Evolutionary conservation across 2,797 vertebrate species (phyloP).

Genomic region (Acestrorhynchus altus): DNA sequence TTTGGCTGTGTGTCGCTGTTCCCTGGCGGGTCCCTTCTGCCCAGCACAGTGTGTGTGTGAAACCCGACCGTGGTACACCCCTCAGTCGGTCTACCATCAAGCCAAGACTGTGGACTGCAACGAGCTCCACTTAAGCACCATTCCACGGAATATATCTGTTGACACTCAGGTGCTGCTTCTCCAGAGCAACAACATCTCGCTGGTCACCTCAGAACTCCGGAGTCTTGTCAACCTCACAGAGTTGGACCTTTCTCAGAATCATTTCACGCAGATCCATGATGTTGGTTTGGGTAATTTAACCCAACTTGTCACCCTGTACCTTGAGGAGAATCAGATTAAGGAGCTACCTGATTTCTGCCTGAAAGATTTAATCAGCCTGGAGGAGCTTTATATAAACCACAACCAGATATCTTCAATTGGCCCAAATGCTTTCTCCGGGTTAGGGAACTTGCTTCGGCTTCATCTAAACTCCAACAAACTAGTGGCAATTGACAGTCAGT

Average conservation of each 20-base stretch:
- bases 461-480: conserved; percentile 85
- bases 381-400: conserved; percentile 87
- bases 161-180: conserved; percentile 84
- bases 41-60: conserved; percentile 85
- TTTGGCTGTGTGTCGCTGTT: conserved; percentile 51
- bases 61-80: conserved; percentile 86
- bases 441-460: conserved; percentile 81
- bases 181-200: conserved; percentile 86
- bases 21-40: conserved; percentile 66
- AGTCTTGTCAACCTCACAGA: conserved; percentile 82
- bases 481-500: conserved; percentile 78
- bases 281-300: conserved; percentile 77
- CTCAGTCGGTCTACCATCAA: conserved; percentile 84
- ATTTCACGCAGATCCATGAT: conserved; percentile 77
- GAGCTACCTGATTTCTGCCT: conserved; percentile 79
- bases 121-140: conserved; percentile 77
- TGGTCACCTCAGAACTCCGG: conserved; percentile 75
- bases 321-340: conserved; percentile 84
- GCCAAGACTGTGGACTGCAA: conserved; percentile 85
- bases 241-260: conserved; percentile 86
- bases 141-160: conserved; percentile 75
- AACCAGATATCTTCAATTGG: conserved; percentile 82
- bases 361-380: conserved; percentile 79
- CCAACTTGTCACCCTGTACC: conserved; percentile 82
- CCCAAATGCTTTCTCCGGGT: conserved; percentile 79